Evolutionary conservation across 2,888 invertebrate species (phyloP), one percentile per base, ranked within the genome.

Genomic region (Dorcus hopei): DNA sequence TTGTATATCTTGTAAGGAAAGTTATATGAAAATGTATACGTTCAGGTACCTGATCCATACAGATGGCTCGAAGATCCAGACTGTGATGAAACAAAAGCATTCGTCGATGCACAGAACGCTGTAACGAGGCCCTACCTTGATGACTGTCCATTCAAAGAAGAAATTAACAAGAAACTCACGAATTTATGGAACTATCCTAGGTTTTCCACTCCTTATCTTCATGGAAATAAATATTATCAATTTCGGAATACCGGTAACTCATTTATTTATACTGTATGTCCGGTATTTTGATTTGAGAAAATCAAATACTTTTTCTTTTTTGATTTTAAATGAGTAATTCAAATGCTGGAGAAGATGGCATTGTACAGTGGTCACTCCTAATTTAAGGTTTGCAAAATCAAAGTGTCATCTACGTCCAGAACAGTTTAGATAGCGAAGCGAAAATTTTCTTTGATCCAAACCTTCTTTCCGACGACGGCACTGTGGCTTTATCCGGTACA

Each of bases 31-130:
- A 41, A 48, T 48, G 16, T 54, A 54, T 69, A 11, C 5, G 3
- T 74, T 26, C 77, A 95, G 94, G 83, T 95, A 54, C 67, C 77
- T 52, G 98, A 99, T 80, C 93, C 94, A 0, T 98, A 97, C 78
- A 88, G 97, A 56, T 98, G 97, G 96, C 79, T 99, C 58, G 98
- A 99, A 78, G 93, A 98, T 79, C 96, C 97, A 0, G 95, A 97
- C 78, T 85, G 92, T 0, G 85, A 88, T 59, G 95, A 97, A 78
- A 97, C 97, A 2, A 89, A 92, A 77, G 83, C 85, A 55, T 99
- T 91, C 80, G 93, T 98, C 19, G 90, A 93, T 57, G 88, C 87
- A 33, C 93, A 98, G 79, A 98, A 98, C 82, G 86, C 85, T 45
- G 83, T 98, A 47, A 94, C 96, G 6, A 81, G 85, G 63, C 95